phyloP scores from a whole-genome alignment of 2,888 invertebrate species.

The Orthosia incerta region DNA sequence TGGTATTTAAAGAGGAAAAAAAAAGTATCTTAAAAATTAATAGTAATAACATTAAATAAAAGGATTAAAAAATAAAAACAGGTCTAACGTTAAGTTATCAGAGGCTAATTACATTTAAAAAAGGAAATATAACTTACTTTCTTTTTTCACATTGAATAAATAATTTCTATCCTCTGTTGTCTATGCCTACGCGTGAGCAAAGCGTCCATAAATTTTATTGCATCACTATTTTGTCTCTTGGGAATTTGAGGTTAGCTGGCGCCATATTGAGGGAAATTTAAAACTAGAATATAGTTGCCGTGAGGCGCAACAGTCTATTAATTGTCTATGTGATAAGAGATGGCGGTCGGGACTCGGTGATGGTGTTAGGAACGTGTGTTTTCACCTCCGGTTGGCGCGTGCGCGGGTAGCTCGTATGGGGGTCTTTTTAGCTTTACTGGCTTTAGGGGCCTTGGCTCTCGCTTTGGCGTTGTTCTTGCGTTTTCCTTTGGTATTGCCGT shows the following conservation, averaged over 20 bases:
- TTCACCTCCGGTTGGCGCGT: conserved; percentile 82
- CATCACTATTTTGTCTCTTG: conserved; percentile 82
- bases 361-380: conserved; percentile 46
- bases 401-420: conserved; percentile 77
- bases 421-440: conserved; percentile 76
- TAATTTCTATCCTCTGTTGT: conserved; percentile 64
- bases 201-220: conserved; percentile 75
- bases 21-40: conserved; percentile 87
- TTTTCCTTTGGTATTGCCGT: conserved; percentile 68
- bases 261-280: conserved; percentile 66
- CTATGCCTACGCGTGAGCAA: conserved; percentile 69
- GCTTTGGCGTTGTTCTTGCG: conserved; percentile 58
- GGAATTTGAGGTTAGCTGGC: conserved; percentile 77
- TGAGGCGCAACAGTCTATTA: conserved; percentile 73
- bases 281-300: conserved; percentile 70
- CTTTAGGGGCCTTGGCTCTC: conserved; percentile 63
- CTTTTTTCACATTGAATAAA: conserved; percentile 67
- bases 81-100: conserved; percentile 67
- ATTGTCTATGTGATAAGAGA: conserved; percentile 66
- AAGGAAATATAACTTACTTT: conserved; percentile 78
- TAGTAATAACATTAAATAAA: conserved; percentile 90
- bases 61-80: conserved; percentile 81
- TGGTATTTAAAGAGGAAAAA: conserved; percentile 83
- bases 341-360: conserved; percentile 53
- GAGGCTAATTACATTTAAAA: conserved; percentile 67